These are phyloP conservation scores for Campoplex nolae DNA, from an alignment of 2,888 invertebrate genomes.

Conservation along the genomic window DNA sequence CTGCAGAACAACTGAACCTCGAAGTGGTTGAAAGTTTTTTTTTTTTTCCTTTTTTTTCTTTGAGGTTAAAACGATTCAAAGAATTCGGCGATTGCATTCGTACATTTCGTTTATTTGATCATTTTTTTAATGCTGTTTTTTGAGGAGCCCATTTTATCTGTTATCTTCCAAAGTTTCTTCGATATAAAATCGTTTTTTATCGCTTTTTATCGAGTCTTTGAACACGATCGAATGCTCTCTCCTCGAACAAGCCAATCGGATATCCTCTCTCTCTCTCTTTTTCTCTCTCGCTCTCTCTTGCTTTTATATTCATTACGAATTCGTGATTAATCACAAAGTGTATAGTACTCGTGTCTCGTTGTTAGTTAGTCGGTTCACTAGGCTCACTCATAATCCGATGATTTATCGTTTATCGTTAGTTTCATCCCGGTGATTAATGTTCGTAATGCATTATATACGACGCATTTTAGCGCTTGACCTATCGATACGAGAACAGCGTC, in stretches of 20 bases:
- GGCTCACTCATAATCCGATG: constrained; percentile 2
- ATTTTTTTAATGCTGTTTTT: too few species aligned
- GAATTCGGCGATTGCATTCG: too few species aligned
- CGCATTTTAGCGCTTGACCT: constrained; percentile 10
- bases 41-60: neutral
- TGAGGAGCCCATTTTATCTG: too few species aligned
- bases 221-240: neutral
- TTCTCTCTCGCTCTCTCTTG: neutral
- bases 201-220: neutral
- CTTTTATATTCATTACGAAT: constrained; percentile 1
- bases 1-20: too few species aligned
- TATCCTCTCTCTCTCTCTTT: neutral
- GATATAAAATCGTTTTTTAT: too few species aligned
- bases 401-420: constrained; percentile 1
- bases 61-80: too few species aligned
- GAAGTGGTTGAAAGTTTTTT: neutral
- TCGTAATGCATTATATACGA: neutral
- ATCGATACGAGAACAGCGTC: constrained; percentile 3
- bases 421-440: constrained; percentile 6
- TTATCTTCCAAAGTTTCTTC: too few species aligned
- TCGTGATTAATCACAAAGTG: neutral
- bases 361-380: neutral
- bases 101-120: too few species aligned
- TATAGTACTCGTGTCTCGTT: neutral
- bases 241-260: neutral